Evolutionary conservation across 92 coral and sea anemone species (phyloP), one percentile per base, ranked within the genome.

Genomic region (Galaxea fascicularis): DNA sequence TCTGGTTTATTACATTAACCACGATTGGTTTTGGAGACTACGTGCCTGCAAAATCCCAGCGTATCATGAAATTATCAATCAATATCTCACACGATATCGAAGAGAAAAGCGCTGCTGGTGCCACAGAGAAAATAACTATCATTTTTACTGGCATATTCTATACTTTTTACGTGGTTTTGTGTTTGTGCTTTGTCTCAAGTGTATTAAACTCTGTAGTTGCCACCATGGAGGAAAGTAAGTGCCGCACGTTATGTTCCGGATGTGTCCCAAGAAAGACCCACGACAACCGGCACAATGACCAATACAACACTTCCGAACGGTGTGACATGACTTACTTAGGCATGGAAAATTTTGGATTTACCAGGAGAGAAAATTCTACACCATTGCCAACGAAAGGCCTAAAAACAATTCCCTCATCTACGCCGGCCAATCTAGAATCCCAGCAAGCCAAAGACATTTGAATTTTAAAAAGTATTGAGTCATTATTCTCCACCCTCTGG

Each of bases 21-120:
- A 87, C 90, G 4, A 76, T 87, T 18, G 90, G 90, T 1, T 87
- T 71, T 31, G 90, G 90, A 0, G 90, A 87, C 35, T 80, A 65
- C 60, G 65, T 47, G 18, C 29, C 68, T 14, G 66, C 5, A 10
- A 39, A 39, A 15, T 41, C 82, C 27, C 81, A 39, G 22, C 24
- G 35, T 10, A 59, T 76, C 52, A 25, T 21, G 20, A 25, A 25
- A 15, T 71, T 71, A 21, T 45, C 76, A n/a, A 22, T 71, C 10
- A 59, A 76, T 9, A 35, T 20, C 56, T 58, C 81, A 10, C 20
- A 13, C 13, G 39, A 21, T 31, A 53, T 10, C 20, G 29, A 10
- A 21, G 9, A 12, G 30, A 46, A 59, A 17, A 10, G 52, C 0
- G 39, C 9, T 16, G 16, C 10, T 20, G 39, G 14, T 4, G 29